A percentile compares a stretch with the other conserved stretches of the same genome.
These are phyloP conservation scores for Nasonia vitripennis DNA, from an alignment of 1,140 invertebrate genomes.

Conservation along the genomic window DNA sequence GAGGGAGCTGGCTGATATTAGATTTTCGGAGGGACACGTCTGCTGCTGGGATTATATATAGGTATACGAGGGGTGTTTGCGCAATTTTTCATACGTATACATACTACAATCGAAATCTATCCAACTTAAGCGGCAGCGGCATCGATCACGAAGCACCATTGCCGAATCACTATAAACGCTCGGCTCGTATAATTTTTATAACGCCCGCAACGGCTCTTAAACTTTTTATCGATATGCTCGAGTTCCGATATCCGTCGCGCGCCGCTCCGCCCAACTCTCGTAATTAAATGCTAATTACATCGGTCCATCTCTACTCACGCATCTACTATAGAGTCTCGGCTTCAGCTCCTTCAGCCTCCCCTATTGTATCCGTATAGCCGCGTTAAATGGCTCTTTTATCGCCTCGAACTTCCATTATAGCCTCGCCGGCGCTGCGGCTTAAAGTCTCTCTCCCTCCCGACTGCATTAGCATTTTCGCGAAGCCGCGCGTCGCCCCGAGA, in stretches of 20 bases:
- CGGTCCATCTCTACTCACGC: slow-evolving; percentile 1
- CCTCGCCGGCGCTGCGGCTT: background rate
- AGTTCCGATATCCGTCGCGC: background rate
- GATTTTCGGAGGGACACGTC: too few relatives aligned
- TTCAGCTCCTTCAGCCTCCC: background rate
- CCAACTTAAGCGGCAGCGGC: too few relatives aligned
- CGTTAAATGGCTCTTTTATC: background rate
- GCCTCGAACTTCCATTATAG: background rate
- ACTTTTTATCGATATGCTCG: background rate
- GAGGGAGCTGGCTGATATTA: too few relatives aligned
- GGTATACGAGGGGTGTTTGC: too few relatives aligned
- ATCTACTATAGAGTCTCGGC: background rate
- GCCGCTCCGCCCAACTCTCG: background rate
- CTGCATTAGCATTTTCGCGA: background rate
- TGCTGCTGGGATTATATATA: too few relatives aligned
- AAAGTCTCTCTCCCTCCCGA: background rate
- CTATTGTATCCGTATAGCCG: background rate
- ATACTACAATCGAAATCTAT: too few relatives aligned
- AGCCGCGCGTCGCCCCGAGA: background rate
- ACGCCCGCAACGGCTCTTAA: background rate
- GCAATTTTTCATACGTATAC: too few relatives aligned
- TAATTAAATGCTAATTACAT: slow-evolving; percentile 5
- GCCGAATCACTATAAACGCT: background rate
- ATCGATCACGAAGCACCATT: background rate
- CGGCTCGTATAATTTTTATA: background rate